These are phyloP conservation scores for Deilephila porcellus DNA, from an alignment of 2,888 invertebrate genomes.

Conservation along the genomic window DNA sequence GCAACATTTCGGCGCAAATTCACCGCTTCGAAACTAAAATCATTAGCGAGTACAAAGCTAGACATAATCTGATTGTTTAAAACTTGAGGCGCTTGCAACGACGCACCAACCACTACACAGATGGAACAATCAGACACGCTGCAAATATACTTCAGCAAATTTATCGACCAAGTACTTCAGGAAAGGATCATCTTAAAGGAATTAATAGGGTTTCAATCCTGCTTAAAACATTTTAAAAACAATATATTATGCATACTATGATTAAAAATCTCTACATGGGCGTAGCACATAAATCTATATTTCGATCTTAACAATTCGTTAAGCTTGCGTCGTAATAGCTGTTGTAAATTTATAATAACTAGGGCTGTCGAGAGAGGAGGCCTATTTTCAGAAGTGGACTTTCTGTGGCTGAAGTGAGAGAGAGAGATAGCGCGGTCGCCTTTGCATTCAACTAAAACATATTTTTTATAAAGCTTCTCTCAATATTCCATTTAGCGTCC, in stretches of 20 bases:
- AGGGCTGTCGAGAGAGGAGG: no score
- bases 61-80: conserved; percentile 53
- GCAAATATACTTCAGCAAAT: not conserved
- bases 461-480: no score
- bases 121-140: not conserved
- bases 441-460: no score
- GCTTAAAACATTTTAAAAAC: not conserved
- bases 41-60: conserved; percentile 45
- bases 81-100: conserved; percentile 48
- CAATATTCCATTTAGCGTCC: no score
- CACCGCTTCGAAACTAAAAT: conserved; percentile 48
- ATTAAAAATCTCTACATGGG: no score
- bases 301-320: no score
- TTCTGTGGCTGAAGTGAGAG: no score
- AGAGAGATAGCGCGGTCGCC: no score
- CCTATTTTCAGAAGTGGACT: no score
- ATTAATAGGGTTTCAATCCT: not conserved
- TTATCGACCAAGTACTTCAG: not conserved
- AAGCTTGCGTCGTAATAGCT: no score
- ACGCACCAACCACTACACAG: conserved; percentile 9
- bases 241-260: not conserved
- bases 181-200: not conserved
- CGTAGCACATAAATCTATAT: no score
- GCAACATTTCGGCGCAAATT: conserved; percentile 23
- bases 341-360: no score